Evolutionary conservation across 2,797 vertebrate genomes (phyloP).

Genomic region (Crenichthys baileyi): DNA sequence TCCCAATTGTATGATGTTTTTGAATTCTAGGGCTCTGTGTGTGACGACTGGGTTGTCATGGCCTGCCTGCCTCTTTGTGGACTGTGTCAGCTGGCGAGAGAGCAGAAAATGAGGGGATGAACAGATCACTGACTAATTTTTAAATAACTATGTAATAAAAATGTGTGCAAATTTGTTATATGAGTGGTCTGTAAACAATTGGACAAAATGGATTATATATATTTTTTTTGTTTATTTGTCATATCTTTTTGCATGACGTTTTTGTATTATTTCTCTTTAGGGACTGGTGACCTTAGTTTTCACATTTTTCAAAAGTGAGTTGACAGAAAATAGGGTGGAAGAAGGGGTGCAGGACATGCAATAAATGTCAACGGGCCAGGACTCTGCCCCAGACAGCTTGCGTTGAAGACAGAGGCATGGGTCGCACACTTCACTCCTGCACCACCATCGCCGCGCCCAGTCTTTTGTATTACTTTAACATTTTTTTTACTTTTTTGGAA

Average conservation of each 20-base stretch:
- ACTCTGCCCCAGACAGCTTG: too few species aligned
- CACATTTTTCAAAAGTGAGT: too few species aligned
- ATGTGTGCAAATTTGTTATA: neutral
- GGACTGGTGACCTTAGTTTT: too few species aligned
- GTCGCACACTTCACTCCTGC: too few species aligned
- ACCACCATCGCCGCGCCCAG: too few species aligned
- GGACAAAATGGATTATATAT: conserved; percentile 6
- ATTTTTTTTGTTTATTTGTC: neutral
- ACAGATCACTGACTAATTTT: neutral
- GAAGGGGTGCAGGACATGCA: too few species aligned
- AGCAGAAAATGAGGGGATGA: conserved; percentile 78
- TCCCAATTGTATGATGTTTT: conserved; percentile 12
- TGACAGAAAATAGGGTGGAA: too few species aligned
- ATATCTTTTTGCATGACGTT: neutral
- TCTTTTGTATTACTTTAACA: neutral
- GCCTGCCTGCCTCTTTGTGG: conserved; percentile 75
- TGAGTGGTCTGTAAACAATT: neutral
- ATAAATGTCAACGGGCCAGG: too few species aligned
- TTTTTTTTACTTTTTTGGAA: neutral
- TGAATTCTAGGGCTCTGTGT: conserved; percentile 78
- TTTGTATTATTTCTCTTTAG: too few species aligned
- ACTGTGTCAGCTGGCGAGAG: conserved; percentile 83
- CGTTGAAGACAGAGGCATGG: too few species aligned
- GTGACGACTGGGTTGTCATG: conserved; percentile 83
- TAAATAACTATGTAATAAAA: neutral